Evolutionary conservation across 2,797 vertebrate genomes (phyloP).

Genomic region (Psittacula derbiana): DNA sequence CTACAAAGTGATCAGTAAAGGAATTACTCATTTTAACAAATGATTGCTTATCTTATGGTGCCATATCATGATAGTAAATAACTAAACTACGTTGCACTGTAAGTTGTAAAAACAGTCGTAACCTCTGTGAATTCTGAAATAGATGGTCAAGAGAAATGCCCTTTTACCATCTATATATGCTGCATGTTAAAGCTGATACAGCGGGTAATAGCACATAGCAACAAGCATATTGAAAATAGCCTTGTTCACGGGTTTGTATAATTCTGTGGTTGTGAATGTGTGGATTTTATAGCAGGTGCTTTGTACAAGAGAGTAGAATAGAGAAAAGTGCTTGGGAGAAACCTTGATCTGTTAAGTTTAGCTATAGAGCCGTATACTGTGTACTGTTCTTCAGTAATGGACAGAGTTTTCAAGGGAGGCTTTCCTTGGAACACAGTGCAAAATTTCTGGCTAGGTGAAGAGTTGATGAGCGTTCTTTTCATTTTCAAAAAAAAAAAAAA

Average conservation of each 20-base stretch:
- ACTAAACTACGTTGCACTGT: constrained; percentile 7
- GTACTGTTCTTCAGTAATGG: constrained; percentile 3
- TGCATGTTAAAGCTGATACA: constrained; percentile 29
- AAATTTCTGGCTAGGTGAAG: not conserved
- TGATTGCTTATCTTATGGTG: constrained; percentile 45
- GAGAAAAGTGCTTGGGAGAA: not conserved
- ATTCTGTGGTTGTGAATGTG: constrained; percentile 31
- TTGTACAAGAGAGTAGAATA: constrained; percentile 44
- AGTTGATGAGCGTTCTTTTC: not conserved
- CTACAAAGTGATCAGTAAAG: not conserved
- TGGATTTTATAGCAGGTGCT: constrained; percentile 46
- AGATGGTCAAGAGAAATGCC: constrained; percentile 41
- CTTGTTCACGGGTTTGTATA: not conserved
- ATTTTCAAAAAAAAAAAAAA: not conserved
- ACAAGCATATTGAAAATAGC: not conserved
- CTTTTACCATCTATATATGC: not conserved
- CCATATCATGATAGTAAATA: constrained; percentile 18
- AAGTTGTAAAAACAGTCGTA: constrained; percentile 14
- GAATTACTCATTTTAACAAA: constrained; percentile 5
- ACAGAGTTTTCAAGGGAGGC: not conserved
- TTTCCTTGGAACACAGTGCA: not conserved
- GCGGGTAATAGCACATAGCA: constrained; percentile 2
- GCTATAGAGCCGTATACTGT: not conserved
- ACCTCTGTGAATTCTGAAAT: constrained; percentile 40
- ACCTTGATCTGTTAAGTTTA: not conserved